A percentile compares a stretch with the other conserved stretches of the same genome.
Evolutionary conservation across 2,888 invertebrate genomes (phyloP).

Genomic region (Apodemia duryi): DNA sequence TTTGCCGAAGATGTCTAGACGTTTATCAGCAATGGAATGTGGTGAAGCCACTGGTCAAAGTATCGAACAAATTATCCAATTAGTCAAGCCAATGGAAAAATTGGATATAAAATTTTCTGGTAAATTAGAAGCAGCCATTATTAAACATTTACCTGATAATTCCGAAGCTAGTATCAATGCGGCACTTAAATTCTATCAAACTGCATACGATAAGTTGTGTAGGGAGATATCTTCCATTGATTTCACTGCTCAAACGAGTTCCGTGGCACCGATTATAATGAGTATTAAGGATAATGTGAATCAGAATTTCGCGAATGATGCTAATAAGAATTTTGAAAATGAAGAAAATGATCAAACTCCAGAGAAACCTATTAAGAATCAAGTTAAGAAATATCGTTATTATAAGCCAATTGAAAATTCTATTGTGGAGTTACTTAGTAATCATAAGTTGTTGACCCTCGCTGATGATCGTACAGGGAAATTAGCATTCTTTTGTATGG

Average conservation of each 20-base stretch:
- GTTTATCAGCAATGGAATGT: constrained; percentile 59
- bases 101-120: constrained; percentile 53
- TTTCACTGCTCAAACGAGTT: constrained; percentile 57
- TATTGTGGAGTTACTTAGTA: constrained; percentile 55
- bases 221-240: constrained; percentile 53
- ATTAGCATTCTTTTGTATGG: constrained; percentile 69
- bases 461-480: constrained; percentile 71
- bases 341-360: constrained; percentile 57
- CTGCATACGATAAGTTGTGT: constrained; percentile 53
- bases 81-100: constrained; percentile 55
- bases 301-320: constrained; percentile 63
- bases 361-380: constrained; percentile 59
- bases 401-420: constrained; percentile 66
- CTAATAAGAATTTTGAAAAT: constrained; percentile 64
- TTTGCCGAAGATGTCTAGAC: constrained; percentile 65
- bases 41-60: constrained; percentile 53
- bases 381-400: constrained; percentile 64
- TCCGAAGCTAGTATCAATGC: constrained; percentile 64
- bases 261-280: constrained; percentile 72
- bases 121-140: constrained; percentile 54
- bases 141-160: constrained; percentile 61
- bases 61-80: constrained; percentile 47
- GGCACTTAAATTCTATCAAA: constrained; percentile 60
- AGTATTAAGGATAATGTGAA: constrained; percentile 73
- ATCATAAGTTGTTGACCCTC: constrained; percentile 61